phyloP scores from a whole-genome alignment of 2,113 vertebrate genomes.

The Tenebrosternarchus preto region DNA sequence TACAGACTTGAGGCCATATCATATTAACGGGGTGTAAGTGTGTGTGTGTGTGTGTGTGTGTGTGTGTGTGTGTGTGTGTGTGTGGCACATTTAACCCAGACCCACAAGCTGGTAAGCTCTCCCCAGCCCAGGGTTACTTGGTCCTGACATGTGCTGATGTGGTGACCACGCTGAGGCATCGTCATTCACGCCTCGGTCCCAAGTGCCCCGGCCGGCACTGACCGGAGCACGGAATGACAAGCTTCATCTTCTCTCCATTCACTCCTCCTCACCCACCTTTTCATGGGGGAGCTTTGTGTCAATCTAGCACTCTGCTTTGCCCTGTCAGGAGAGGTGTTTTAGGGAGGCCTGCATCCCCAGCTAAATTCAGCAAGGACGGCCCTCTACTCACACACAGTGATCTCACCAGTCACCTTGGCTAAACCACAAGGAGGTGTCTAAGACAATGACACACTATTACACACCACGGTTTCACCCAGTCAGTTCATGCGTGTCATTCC shows the following conservation, averaged over 20 bases:
- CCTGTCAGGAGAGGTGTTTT: not conserved
- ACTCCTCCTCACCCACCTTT: conserved; percentile 11
- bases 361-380: not conserved
- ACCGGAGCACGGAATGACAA: not conserved
- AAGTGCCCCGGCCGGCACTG: conserved; percentile 36
- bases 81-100: conserved; percentile 47
- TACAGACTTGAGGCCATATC: not conserved
- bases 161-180: conserved; percentile 30
- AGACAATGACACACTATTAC: not conserved
- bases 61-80: too few relatives aligned
- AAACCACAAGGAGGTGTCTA: not conserved
- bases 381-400: not conserved
- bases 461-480: not conserved
- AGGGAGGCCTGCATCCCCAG: not conserved
- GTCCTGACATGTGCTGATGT: conserved; percentile 18
- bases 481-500: too few relatives aligned
- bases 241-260: conserved; percentile 27
- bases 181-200: conserved; percentile 48
- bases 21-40: not conserved
- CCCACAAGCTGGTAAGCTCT: conserved; percentile 10
- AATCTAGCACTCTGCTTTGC: not conserved
- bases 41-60: not conserved
- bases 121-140: conserved; percentile 22
- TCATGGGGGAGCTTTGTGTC: conserved; percentile 12
- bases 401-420: not conserved